Evolutionary conservation across 2,113 vertebrate genomes (phyloP).

Genomic region (Hydrolagus affinis): DNA sequence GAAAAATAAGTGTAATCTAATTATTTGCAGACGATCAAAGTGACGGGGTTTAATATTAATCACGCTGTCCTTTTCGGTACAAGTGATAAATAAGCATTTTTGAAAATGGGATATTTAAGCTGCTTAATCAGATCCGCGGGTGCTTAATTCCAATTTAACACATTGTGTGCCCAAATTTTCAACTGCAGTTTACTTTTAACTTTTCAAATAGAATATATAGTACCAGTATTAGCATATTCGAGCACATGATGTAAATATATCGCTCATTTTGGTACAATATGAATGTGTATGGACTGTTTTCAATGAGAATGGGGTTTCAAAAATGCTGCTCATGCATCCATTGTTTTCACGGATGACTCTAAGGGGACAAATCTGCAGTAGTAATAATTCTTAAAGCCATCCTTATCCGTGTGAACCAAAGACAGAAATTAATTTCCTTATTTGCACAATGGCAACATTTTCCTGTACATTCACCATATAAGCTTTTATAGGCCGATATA

Average conservation of each 20-base stretch:
- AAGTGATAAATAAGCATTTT: slow-evolving; percentile 10
- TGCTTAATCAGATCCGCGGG: slow-evolving; percentile 1
- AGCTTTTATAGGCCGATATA: slow-evolving; percentile 26
- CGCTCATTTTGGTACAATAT: slow-evolving; percentile 28
- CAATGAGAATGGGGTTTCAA: slow-evolving; percentile 16
- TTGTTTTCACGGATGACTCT: slow-evolving; percentile 22
- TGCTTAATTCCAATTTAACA: slow-evolving; percentile 24
- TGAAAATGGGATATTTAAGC: slow-evolving; percentile 20
- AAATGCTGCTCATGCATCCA: slow-evolving; percentile 26
- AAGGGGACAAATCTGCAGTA: slow-evolving; percentile 19
- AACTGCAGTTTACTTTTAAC: slow-evolving; percentile 11
- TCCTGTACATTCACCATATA: slow-evolving; percentile 28
- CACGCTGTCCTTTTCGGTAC: not conserved
- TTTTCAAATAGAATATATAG: slow-evolving; percentile 7
- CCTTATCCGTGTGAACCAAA: slow-evolving; percentile 32
- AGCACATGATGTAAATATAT: slow-evolving; percentile 26
- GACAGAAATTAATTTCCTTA: slow-evolving; percentile 28
- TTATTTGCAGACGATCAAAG: slow-evolving; percentile 1
- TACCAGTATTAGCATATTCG: slow-evolving; percentile 13
- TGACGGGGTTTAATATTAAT: not conserved
- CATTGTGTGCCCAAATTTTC: slow-evolving; percentile 9
- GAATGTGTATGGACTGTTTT: slow-evolving; percentile 28
- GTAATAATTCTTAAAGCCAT: slow-evolving; percentile 14
- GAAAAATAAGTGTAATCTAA: slow-evolving; percentile 25
- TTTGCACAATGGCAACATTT: slow-evolving; percentile 31